Evolutionary conservation across 1,140 invertebrate genomes (phyloP), one percentile per base, ranked within the genome.

Genomic region (Hetaerina americana): DNA sequence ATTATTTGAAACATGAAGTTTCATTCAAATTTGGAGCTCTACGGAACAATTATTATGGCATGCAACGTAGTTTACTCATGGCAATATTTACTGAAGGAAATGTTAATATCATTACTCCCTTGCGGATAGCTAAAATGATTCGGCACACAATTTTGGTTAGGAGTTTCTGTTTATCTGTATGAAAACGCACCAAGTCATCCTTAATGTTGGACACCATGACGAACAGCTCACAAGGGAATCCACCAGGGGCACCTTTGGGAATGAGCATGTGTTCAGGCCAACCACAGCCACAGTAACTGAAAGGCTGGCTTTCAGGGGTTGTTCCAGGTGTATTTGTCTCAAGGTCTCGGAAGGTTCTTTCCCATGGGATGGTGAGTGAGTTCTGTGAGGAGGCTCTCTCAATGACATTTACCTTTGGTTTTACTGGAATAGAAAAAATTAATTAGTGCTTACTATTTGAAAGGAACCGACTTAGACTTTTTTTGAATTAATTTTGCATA

Each of bases 281-380:
- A 66, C 78, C 78, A 68, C 78, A 80, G 25, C 79, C 77, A 74
- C 79, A 80, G 66, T 73, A 76, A 66, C 73, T 40, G 26, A 18
- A 83, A 3, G 70, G 70, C 0, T 70, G 70, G 18, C 78, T 78
- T 69, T 71, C 78, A 75, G 27, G 76, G 2, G 25, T 25, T 2
- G 28, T 74, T 79, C 8, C 75, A 75, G 15, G 81, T 82, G 71
- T 79, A 76, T 71, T 80, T 78, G 27, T 57, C 10, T 83, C 78
- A 66, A 89, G 77, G 70, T 88, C 82, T 18, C 86, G 80, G 81
- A 89, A 90, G 6, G 85, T 87, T 40, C 84, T 81, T 68, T 88
- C 87, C 73, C 85, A 87, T 5, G 87, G 85, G 75, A 89, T 87
- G 0, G 87, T 88, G 12, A 90, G 83, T 18, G 84, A 84, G 0